Evolutionary conservation across 2,113 vertebrate genomes (phyloP), one percentile per base, ranked within the genome.

Genomic region (Phyllostomus hastatus): DNA sequence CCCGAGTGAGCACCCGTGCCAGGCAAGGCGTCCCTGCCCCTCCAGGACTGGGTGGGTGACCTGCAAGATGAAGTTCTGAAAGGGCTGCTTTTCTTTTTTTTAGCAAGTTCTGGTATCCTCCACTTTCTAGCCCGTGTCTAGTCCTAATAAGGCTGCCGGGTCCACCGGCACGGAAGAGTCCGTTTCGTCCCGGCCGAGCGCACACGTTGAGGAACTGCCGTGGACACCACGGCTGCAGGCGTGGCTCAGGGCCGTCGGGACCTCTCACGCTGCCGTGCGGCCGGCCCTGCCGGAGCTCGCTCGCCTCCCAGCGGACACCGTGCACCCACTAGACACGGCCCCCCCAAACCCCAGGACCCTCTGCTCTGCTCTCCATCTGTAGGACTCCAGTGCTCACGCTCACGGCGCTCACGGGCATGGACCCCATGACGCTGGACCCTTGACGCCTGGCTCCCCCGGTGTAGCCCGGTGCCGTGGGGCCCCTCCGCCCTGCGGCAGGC

Each of bases 1-100:
- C 54, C 54, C 20, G 16, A 52, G 52, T 3, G 52, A 41, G 38
- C 38, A 41, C 38, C 50, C 12, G 10, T 64, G 72, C 57, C 24
- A 1, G 4, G 0, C 24, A 17, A 1, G 35, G 26, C 33, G 78
- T 31, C 26, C 50, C 4, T 7, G 1, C 16, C n/a, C 17, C 17
- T 38, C 4, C 35, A 52, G 61, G 61, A 28, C 61, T 16, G 61
- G 61, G 31, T 14, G 3, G 24, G 24, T 12, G 59, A 28, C 4
- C 10, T 61, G 59, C 11, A 38, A 72, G 64, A 38, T 43, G 14
- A 52, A 78, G 82, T 50, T 46, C 33, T 80, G 48, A 43, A 43
- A 52, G 6, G 10, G 75, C 85, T 75, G 31, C 31, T 54, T 43
- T 43, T 76, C 46, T 20, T 64, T 31, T 20, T 31, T 64, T 14